Conservation (phyloP, 2,888 invertebrate species). For the Dasysyrphus albostriatus region DNA sequence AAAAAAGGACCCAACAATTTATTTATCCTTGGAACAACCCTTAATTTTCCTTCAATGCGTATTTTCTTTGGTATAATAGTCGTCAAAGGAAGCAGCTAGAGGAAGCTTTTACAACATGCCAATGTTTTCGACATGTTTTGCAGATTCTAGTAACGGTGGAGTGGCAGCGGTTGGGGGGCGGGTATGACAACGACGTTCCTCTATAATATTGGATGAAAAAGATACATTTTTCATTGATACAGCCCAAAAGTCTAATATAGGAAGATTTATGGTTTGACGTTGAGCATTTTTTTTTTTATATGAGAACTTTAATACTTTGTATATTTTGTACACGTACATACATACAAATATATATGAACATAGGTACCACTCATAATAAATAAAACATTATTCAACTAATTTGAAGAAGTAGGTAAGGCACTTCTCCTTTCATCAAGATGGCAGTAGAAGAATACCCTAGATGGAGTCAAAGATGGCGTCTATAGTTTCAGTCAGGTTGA, state of each 20-base stretch:
- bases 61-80: constrained; percentile 54
- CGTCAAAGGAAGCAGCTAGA: constrained; percentile 24
- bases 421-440: too few relatives aligned
- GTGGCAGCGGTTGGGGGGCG: neutral
- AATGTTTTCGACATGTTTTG: constrained; percentile 13
- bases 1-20: constrained; percentile 43
- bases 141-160: constrained; percentile 3
- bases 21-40: constrained; percentile 53
- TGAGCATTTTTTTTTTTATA: too few relatives aligned
- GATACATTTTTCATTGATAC: constrained; percentile 84
- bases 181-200: neutral
- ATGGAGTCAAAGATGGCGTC: too few relatives aligned
- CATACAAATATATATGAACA: too few relatives aligned
- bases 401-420: too few relatives aligned
- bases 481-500: too few relatives aligned
- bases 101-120: neutral
- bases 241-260: constrained; percentile 83
- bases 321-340: too few relatives aligned
- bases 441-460: too few relatives aligned
- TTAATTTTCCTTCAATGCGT: constrained; percentile 14
- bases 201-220: constrained; percentile 75
- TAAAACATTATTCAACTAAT: too few relatives aligned
- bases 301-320: too few relatives aligned
- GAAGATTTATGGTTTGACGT: constrained; percentile 58
- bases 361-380: too few relatives aligned